Conservation (phyloP, 2,797 vertebrate genomes). For the Craterocephalus amniculus region DNA sequence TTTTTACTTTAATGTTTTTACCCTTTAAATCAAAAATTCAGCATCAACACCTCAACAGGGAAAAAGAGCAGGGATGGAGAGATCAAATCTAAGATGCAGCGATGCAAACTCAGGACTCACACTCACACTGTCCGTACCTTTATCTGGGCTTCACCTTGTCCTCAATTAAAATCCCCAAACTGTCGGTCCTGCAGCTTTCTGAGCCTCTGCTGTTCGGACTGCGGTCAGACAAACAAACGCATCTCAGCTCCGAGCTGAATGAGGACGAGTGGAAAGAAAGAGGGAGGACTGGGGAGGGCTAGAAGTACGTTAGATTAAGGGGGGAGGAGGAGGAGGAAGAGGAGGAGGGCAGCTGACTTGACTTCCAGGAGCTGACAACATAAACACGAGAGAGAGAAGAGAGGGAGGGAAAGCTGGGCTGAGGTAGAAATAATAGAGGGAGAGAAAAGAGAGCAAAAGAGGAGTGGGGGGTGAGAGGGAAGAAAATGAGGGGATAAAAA, state of each 20-base stretch:
- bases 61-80: background rate
- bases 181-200: constrained; percentile 11
- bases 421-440: background rate
- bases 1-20: too few relatives aligned
- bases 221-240: constrained; percentile 28
- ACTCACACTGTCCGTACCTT: constrained; percentile 48
- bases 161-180: constrained; percentile 25
- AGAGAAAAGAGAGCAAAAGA: background rate
- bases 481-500: background rate
- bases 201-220: constrained; percentile 26
- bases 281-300: constrained; percentile 22
- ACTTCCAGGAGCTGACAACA: constrained; percentile 48
- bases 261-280: constrained; percentile 10
- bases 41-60: background rate
- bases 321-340: constrained; percentile 28
- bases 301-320: constrained; percentile 53
- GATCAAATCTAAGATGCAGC: background rate
- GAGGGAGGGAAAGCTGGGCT: background rate
- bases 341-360: constrained; percentile 22
- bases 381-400: constrained; percentile 49
- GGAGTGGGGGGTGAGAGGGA: background rate
- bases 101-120: constrained; percentile 13
- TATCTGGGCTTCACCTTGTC: constrained; percentile 15
- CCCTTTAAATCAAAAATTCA: background rate
- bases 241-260: constrained; percentile 39